These are phyloP conservation scores for Lophotis ruficrista DNA, from an alignment of 2,113 vertebrate genomes.

Conservation along the genomic window DNA sequence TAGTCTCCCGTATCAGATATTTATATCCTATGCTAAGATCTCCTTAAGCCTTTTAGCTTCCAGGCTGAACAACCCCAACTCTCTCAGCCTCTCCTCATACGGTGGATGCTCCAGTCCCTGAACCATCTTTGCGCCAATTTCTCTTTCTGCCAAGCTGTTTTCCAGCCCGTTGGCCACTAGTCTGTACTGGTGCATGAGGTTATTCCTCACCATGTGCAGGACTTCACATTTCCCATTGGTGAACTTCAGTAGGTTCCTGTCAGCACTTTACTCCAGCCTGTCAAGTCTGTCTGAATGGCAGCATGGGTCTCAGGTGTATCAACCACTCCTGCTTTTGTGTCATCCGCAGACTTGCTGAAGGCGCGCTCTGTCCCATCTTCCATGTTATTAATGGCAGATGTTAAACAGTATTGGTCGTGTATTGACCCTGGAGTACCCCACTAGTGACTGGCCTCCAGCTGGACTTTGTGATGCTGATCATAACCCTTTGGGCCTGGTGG, in stretches of 20 bases:
- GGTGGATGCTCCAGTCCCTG: not conserved
- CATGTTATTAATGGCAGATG: not conserved
- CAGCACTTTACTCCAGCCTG: not conserved
- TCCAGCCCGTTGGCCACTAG: not conserved
- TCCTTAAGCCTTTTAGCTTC: not conserved
- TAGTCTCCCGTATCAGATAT: not conserved
- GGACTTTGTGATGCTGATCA: not conserved
- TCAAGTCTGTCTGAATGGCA: not conserved
- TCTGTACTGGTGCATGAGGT: not conserved
- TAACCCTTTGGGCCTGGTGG: not conserved
- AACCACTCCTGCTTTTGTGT: not conserved
- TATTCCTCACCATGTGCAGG: not conserved
- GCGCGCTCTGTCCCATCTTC: not conserved
- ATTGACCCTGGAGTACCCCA: not conserved
- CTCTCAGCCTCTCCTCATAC: not conserved
- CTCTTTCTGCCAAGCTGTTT: not conserved
- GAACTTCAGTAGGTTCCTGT: not conserved
- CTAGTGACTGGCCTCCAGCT: not conserved
- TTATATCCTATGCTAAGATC: not conserved
- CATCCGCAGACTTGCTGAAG: not conserved
- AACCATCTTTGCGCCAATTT: too few relatives aligned
- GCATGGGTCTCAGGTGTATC: not conserved
- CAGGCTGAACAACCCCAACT: not conserved
- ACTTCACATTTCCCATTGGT: not conserved
- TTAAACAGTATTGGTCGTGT: not conserved